phyloP scores from a whole-genome alignment of 2,113 vertebrate species.

The Sinocyclocheilus maitianheensis region DNA sequence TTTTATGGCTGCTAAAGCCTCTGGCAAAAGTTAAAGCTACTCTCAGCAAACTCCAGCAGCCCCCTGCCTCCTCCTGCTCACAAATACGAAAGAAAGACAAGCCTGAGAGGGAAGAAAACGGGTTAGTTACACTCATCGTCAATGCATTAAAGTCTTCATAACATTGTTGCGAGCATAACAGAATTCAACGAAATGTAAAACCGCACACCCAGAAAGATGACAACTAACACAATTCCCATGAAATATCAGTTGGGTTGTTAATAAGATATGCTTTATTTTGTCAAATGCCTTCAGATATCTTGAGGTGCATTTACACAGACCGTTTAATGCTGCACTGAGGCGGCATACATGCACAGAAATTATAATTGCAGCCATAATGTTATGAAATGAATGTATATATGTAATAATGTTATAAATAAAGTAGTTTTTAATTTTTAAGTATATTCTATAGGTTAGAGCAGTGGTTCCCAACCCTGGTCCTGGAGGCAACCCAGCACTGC shows the following conservation, averaged over 20 bases:
- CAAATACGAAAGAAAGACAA: conserved; percentile 46
- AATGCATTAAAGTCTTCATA: conserved; percentile 48
- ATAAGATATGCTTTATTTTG: conserved; percentile 45
- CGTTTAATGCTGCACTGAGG: neutral
- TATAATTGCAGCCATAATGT: neutral
- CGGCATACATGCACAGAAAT: neutral
- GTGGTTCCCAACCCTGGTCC: no score
- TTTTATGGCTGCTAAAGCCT: conserved; percentile 57
- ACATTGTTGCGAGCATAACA: conserved; percentile 45
- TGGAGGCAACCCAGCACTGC: no score
- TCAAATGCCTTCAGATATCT: conserved; percentile 29
- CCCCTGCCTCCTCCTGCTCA: conserved; percentile 39
- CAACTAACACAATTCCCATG: conserved; percentile 43
- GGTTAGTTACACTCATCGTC: conserved; percentile 51
- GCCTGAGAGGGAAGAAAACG: conserved; percentile 29
- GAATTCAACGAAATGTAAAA: conserved; percentile 34
- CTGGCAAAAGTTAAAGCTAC: conserved; percentile 55
- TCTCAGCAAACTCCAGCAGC: conserved; percentile 46
- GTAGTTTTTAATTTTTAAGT: neutral
- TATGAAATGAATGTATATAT: neutral
- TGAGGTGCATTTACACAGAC: neutral
- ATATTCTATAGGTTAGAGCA: neutral
- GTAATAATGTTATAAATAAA: neutral
- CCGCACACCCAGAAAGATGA: conserved; percentile 37
- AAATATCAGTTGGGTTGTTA: conserved; percentile 43